Conservation (phyloP, 2,113 vertebrate genomes). For the Datnioides undecimradiatus region DNA sequence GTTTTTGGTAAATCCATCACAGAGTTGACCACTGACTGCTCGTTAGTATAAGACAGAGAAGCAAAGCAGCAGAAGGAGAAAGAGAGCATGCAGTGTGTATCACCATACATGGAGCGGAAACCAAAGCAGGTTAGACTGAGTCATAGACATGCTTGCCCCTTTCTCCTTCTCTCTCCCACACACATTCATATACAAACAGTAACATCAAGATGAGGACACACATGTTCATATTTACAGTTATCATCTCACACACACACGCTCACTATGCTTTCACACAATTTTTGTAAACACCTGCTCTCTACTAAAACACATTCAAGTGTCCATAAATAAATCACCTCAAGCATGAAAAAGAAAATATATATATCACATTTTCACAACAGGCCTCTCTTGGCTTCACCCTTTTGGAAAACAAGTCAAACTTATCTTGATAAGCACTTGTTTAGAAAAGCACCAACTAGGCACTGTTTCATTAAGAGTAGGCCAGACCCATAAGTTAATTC, state of each 20-base stretch:
- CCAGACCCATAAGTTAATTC: slow-evolving; percentile 16
- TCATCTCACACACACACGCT: slow-evolving; percentile 22
- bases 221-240: slow-evolving; percentile 61
- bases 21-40: slow-evolving; percentile 24
- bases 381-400: slow-evolving; percentile 42
- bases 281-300: slow-evolving; percentile 50
- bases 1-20: slow-evolving; percentile 29
- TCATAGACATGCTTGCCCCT: slow-evolving; percentile 63
- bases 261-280: slow-evolving; percentile 35
- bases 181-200: slow-evolving; percentile 44
- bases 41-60: slow-evolving; percentile 59
- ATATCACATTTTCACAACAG: slow-evolving; percentile 46
- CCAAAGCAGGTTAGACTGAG: slow-evolving; percentile 75
- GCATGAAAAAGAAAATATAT: slow-evolving; percentile 24
- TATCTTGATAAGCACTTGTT: slow-evolving; percentile 58
- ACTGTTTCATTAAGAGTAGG: slow-evolving; percentile 41
- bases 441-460: slow-evolving; percentile 51
- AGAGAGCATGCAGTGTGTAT: slow-evolving; percentile 60
- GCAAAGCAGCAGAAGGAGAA: slow-evolving; percentile 51
- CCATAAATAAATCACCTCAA: slow-evolving; percentile 69
- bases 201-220: slow-evolving; percentile 47
- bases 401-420: slow-evolving; percentile 64
- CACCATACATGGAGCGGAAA: slow-evolving; percentile 88
- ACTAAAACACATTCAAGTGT: slow-evolving; percentile 65
- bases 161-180: slow-evolving; percentile 25